Conservation (phyloP, 2,888 invertebrate species). For the Dendrolimus pini region DNA sequence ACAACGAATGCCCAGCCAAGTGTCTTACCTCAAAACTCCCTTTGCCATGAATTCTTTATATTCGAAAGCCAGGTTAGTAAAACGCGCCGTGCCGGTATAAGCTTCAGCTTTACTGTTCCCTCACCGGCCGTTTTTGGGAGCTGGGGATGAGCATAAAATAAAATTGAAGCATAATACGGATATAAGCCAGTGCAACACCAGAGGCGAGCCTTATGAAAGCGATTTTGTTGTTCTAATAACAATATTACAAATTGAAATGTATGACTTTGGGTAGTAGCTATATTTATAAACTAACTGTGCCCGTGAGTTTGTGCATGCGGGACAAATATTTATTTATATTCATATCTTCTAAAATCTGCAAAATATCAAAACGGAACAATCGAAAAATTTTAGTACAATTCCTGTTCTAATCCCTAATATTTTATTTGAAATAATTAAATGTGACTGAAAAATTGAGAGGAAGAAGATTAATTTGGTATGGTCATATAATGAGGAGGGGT, state of each 20-base stretch:
- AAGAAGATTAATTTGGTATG: too few species aligned
- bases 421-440: too few species aligned
- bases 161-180: slow-evolving; percentile 44
- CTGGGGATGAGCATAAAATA: slow-evolving; percentile 57
- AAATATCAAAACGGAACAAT: too few species aligned
- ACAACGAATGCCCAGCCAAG: slow-evolving; percentile 4
- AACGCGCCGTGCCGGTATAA: slow-evolving; percentile 36
- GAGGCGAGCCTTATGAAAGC: background rate
- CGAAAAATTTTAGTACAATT: too few species aligned
- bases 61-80: slow-evolving; percentile 42
- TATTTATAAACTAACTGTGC: too few species aligned
- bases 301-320: too few species aligned
- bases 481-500: too few species aligned
- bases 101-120: slow-evolving; percentile 51
- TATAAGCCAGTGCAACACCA: slow-evolving; percentile 33
- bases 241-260: background rate
- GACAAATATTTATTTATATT: too few species aligned
- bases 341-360: too few species aligned
- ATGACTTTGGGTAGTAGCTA: background rate
- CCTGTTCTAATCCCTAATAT: too few species aligned
- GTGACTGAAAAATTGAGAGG: too few species aligned
- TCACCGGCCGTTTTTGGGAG: slow-evolving; percentile 40
- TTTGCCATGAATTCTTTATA: slow-evolving; percentile 59
- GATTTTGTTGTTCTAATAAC: background rate
- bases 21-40: slow-evolving; percentile 48